Percentiles rank a stretch among this genome's conserved stretches.
Conservation (phyloP, 2,113 vertebrate genomes). For the Heliornis fulica region DNA sequence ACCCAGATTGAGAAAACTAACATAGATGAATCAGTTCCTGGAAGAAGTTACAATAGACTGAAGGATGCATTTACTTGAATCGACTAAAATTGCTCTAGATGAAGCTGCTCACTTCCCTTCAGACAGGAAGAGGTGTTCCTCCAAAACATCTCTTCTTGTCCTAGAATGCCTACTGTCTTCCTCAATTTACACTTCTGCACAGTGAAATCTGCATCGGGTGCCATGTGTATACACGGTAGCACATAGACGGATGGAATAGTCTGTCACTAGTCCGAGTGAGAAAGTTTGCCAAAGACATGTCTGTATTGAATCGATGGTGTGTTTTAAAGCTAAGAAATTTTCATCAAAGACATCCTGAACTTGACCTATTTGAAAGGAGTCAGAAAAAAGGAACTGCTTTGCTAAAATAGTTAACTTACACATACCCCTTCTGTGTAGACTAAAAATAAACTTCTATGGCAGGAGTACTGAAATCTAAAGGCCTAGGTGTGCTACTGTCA, state of each 20-base stretch:
- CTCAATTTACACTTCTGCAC: rapidly evolving
- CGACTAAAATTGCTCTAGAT: neutral
- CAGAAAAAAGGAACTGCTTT: neutral
- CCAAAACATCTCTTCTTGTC: neutral
- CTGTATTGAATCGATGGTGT: neutral
- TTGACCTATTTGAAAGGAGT: neutral
- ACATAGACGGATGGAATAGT: neutral
- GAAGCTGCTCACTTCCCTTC: neutral
- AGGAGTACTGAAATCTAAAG: neutral
- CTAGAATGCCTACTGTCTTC: neutral
- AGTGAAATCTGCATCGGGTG: neutral
- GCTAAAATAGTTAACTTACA: neutral
- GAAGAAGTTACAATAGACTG: neutral
- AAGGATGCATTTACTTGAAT: neutral
- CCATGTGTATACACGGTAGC: no score
- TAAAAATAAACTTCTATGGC: neutral
- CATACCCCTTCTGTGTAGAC: neutral
- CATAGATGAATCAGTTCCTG: conserved; percentile 13
- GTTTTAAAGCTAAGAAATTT: neutral
- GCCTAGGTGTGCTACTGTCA: neutral
- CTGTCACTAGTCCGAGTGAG: neutral
- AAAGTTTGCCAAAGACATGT: neutral
- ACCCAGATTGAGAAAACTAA: neutral
- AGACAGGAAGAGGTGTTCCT: neutral
- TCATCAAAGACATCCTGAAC: neutral